Percentiles rank a stretch among this genome's conserved stretches.
Conservation (phyloP, 2,888 invertebrate species). For the Drosophila kuntzei region DNA sequence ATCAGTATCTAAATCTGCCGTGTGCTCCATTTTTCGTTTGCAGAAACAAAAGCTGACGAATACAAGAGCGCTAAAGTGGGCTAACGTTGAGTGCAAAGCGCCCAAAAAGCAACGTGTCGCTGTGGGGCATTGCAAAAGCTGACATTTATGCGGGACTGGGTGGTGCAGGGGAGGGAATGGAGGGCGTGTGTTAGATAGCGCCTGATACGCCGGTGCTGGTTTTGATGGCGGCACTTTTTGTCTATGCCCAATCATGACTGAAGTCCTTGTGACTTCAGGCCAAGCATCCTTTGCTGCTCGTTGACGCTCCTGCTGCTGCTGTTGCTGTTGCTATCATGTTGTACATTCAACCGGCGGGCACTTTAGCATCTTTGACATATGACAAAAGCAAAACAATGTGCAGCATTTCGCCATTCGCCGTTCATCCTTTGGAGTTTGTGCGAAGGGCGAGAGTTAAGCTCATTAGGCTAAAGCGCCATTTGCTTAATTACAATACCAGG, state of each 20-base stretch:
- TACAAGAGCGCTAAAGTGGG: conserved; percentile 69
- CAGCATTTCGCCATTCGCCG: conserved; percentile 13
- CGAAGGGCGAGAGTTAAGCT: conserved; percentile 39
- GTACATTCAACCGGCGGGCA: conserved; percentile 54
- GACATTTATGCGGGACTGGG: conserved; percentile 34
- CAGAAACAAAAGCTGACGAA: conserved; percentile 63
- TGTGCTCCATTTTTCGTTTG: conserved; percentile 67
- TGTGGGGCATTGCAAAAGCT: conserved; percentile 63
- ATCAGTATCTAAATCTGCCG: conserved; percentile 75
- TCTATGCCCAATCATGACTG: conserved; percentile 69
- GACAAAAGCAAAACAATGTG: conserved; percentile 59
- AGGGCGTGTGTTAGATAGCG: conserved; percentile 46
- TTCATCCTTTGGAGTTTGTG: background rate
- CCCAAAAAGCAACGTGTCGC: conserved; percentile 57
- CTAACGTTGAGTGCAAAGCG: conserved; percentile 69
- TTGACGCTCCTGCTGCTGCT: conserved; percentile 14
- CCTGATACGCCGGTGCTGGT: conserved; percentile 57
- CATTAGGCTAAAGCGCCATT: conserved; percentile 50
- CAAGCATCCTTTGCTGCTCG: conserved; percentile 28
- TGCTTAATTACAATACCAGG: conserved; percentile 63
- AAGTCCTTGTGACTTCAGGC: conserved; percentile 52
- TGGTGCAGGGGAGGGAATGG: conserved; percentile 1
- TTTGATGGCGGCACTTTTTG: conserved; percentile 78
- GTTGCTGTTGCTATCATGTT: conserved; percentile 35
- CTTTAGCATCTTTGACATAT: conserved; percentile 58